Evolutionary conservation across 2,113 vertebrate species (phyloP).

Genomic region (Platysternon megacephalum): DNA sequence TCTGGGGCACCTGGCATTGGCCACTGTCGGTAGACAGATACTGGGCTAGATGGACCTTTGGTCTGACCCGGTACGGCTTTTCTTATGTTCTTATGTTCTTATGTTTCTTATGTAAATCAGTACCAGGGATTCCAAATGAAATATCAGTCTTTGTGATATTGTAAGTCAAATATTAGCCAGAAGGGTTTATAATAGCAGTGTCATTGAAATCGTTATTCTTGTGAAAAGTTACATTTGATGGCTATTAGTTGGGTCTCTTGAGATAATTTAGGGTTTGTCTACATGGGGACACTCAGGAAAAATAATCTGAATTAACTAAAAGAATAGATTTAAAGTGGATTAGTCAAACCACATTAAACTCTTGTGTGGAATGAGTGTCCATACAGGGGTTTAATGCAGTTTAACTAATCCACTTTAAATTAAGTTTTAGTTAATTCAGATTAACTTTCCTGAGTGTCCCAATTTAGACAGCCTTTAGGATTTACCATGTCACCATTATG

Average conservation of each 20-base stretch:
- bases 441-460: constrained; percentile 3
- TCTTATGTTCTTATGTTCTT: no score
- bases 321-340: neutral
- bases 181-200: neutral
- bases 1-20: no score
- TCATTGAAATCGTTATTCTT: neutral
- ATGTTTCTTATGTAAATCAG: no score
- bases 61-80: no score
- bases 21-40: no score
- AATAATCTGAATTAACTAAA: constrained; percentile 31
- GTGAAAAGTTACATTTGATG: constrained; percentile 12
- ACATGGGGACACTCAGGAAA: constrained; percentile 53
- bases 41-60: no score
- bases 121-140: neutral
- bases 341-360: no score
- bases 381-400: no score
- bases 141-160: neutral
- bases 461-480: neutral
- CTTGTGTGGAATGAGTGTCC: no score
- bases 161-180: neutral
- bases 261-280: constrained; percentile 29
- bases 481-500: neutral
- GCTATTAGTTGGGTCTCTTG: constrained; percentile 20
- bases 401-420: no score
- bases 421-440: no score